These are phyloP conservation scores for Cerastis rubricosa DNA, from an alignment of 2,888 invertebrate species.

Conservation along the genomic window DNA sequence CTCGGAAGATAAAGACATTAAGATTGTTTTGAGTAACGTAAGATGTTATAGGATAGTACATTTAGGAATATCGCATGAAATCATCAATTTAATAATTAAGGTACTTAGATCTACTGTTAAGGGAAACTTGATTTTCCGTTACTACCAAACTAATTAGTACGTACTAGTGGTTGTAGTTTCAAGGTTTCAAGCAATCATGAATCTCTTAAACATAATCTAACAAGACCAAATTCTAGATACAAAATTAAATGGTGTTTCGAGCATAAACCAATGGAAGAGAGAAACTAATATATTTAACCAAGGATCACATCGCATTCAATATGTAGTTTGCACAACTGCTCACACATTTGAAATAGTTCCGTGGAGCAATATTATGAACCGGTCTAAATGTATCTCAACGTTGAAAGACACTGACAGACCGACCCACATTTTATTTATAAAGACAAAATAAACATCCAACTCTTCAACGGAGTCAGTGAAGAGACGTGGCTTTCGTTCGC, in stretches of 20 bases:
- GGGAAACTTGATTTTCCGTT: neutral
- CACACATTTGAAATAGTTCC: conserved; percentile 42
- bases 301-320: conserved; percentile 4
- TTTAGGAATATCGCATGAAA: neutral
- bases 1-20: conserved; percentile 12
- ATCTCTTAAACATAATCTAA: neutral
- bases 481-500: conserved; percentile 15
- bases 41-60: neutral
- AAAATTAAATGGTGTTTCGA: neutral
- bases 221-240: conserved; percentile 31
- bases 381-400: conserved; percentile 54
- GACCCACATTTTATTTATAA: conserved; percentile 56
- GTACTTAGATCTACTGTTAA: neutral
- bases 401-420: conserved; percentile 53
- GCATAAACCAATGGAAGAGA: neutral
- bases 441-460: conserved; percentile 30
- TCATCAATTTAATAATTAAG: neutral
- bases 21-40: conserved; percentile 9
- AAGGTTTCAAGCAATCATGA: neutral
- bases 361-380: conserved; percentile 50
- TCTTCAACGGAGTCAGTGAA: conserved; percentile 11
- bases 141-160: neutral
- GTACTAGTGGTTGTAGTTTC: neutral
- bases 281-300: conserved; percentile 17
- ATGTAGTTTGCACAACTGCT: conserved; percentile 48